A percentile compares a stretch with the other conserved stretches of the same genome.
phyloP scores from a whole-genome alignment of 2,888 invertebrate species.

The Dione juno region DNA sequence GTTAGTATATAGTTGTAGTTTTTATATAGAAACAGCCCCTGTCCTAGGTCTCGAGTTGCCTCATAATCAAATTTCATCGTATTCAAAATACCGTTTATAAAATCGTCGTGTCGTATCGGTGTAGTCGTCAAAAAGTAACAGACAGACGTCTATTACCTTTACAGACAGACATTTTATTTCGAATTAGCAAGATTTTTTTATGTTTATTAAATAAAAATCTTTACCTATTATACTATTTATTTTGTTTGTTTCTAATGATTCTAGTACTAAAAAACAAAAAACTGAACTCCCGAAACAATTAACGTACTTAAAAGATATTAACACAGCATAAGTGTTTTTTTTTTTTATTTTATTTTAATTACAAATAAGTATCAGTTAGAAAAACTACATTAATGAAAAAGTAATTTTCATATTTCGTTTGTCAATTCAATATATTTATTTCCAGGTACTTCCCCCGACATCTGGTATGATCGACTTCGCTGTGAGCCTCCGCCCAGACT shows the following conservation, averaged over 20 bases:
- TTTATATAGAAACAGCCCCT: no score
- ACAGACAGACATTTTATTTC: neutral
- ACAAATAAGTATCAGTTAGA: no score
- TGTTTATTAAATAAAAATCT: neutral
- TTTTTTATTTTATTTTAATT: no score
- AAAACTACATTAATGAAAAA: no score
- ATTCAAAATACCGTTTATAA: neutral
- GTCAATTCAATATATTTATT: slow-evolving; percentile 8
- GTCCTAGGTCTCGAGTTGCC: no score
- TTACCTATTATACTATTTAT: neutral
- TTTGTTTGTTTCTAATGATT: neutral
- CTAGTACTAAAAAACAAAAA: no score
- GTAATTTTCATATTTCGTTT: no score
- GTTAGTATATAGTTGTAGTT: no score
- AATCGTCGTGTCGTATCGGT: neutral
- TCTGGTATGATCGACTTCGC: slow-evolving; percentile 94
- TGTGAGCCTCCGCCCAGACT: slow-evolving; percentile 96
- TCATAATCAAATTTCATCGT: neutral
- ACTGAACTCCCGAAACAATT: no score
- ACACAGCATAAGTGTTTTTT: no score
- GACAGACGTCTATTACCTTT: neutral
- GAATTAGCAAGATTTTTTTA: neutral
- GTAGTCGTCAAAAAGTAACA: neutral
- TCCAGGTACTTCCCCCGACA: slow-evolving; percentile 87
- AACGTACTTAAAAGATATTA: no score